Evolutionary conservation across 1,140 invertebrate species (phyloP), one percentile per base, ranked within the genome.

Genomic region (Papilio glaucus): DNA sequence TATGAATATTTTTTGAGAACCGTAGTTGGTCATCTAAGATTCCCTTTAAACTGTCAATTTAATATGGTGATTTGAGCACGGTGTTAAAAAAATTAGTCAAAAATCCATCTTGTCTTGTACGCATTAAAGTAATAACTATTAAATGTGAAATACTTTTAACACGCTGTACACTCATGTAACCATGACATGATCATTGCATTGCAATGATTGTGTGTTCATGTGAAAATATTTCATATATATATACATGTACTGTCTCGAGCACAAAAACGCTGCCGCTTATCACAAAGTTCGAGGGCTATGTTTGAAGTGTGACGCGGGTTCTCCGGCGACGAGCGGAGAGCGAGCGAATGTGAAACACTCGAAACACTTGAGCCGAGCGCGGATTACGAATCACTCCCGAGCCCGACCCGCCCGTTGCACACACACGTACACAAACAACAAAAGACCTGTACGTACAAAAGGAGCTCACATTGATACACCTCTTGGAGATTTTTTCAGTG

Each of bases 281-380:
- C 63, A 78, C 75, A 24, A n/a, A 69, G 21, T 39, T 42, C 63
- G 15, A 13, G 13, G 4, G 71, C 65, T 72, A 18, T 61, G 10
- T n/a, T 24, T 78, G 80, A 77, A 86, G 81, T 86, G 84, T 85
- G 81, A 85, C 82, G 81, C 74, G 68, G 73, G 72, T 79, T 82
- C 78, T 77, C 71, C 74, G 72, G 76, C 83, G 74, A 78, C 80
- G 85, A 86, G 85, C 84, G 83, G 81, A 83, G 81, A 83, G 81
- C 82, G 80, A 82, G 79, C 83, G 81, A 87, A 86, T 82, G 85
- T 85, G 83, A 82, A 86, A 79, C 81, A 81, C 85, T 89, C 76
- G 72, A 85, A 80, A 82, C 77, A 83, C 85, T 89, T 76, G 73
- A 84, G 75, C 77, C 29, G 76, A 82, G 84, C 84, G 81, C 77